Percentiles rank a stretch among this genome's conserved stretches.
These are phyloP conservation scores for Drosophila greeni DNA, from an alignment of 2,888 invertebrate species.

Conservation along the genomic window DNA sequence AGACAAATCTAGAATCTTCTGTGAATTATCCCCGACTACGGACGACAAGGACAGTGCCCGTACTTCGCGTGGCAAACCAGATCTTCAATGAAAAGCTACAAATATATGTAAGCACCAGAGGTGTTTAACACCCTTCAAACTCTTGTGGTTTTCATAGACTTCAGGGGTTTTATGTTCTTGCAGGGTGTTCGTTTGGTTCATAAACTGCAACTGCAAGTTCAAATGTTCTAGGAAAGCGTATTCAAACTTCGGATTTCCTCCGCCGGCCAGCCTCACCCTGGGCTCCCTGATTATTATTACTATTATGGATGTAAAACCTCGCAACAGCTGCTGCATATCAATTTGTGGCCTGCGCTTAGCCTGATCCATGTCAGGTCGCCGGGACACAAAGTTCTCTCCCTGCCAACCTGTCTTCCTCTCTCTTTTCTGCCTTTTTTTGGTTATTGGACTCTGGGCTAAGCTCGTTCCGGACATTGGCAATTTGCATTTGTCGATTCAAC, in stretches of 20 bases:
- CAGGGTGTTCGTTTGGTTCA: background rate
- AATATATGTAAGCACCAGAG: background rate
- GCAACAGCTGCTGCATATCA: constrained; percentile 74
- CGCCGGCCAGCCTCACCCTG: background rate
- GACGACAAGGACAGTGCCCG: too few species aligned
- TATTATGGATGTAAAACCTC: constrained; percentile 57
- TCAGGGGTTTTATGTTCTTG: background rate
- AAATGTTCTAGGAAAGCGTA: constrained; percentile 1
- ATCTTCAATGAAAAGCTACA: background rate
- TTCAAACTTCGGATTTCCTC: background rate
- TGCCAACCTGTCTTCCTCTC: background rate
- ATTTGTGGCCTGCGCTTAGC: constrained; percentile 50
- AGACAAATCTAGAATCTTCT: too few species aligned
- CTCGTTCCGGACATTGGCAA: constrained; percentile 68
- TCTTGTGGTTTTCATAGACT: background rate
- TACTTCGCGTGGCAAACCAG: background rate
- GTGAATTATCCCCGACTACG: too few species aligned
- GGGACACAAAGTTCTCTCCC: constrained; percentile 13
- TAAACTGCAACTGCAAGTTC: too few species aligned
- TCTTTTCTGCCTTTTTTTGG: background rate
- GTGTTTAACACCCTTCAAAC: background rate
- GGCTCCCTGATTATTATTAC: constrained; percentile 67
- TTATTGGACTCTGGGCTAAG: constrained; percentile 57
- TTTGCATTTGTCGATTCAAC: constrained; percentile 56
- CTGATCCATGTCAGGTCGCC: constrained; percentile 48